Conservation (phyloP, 2,113 vertebrate species). For the Heteronetta atricapilla region DNA sequence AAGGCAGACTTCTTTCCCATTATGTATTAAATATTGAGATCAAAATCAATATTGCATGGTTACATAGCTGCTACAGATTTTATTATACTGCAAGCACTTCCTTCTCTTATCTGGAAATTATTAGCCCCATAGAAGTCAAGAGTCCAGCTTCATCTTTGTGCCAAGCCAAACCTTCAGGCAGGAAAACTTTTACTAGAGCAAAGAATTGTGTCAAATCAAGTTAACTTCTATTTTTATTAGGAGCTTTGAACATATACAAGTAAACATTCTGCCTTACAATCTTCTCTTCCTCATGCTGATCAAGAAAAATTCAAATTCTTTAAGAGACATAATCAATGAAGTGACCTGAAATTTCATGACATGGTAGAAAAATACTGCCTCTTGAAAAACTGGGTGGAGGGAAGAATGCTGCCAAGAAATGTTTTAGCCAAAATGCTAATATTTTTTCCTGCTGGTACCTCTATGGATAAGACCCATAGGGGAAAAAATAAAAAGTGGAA, state of each 20-base stretch:
- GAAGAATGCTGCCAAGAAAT: not conserved
- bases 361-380: not conserved
- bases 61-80: not conserved
- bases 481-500: not conserved
- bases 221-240: not conserved
- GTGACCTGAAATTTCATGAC: slow-evolving; percentile 18
- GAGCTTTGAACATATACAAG: not conserved
- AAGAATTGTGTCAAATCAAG: not conserved
- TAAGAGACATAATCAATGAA: not conserved
- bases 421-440: not conserved
- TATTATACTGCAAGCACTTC: not conserved
- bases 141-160: not conserved
- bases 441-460: not conserved
- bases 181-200: not conserved
- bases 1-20: not conserved
- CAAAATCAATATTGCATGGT: not conserved
- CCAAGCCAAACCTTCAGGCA: slow-evolving; percentile 9
- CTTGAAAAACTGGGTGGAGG: not conserved
- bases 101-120: not conserved
- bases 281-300: slow-evolving; percentile 1
- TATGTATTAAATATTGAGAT: not conserved
- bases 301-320: not conserved
- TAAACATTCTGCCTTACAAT: not conserved
- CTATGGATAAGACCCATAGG: not conserved
- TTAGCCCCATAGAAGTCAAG: not conserved